Evolutionary conservation across 1,140 invertebrate genomes (phyloP).

Genomic region (Papilio aristodemus): DNA sequence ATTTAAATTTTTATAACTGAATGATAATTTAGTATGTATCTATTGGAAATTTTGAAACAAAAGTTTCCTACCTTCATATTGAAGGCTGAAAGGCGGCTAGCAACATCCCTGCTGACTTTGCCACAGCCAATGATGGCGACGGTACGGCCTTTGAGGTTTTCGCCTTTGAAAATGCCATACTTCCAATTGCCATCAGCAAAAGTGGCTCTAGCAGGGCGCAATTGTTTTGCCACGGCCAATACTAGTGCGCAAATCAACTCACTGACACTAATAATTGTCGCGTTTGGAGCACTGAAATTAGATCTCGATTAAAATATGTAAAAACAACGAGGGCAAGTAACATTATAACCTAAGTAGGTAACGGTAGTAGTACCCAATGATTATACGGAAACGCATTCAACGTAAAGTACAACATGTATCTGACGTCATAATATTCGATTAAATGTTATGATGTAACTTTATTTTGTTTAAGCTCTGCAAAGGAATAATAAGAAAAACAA

Average conservation of each 20-base stretch:
- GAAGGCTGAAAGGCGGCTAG: constrained; percentile 94
- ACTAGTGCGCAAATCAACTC: constrained; percentile 97
- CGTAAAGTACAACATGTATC: too few relatives aligned
- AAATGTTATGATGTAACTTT: too few relatives aligned
- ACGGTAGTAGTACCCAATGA: too few relatives aligned
- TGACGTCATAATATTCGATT: too few relatives aligned
- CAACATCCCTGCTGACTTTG: constrained; percentile 96
- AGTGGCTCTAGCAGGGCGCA: constrained; percentile 90
- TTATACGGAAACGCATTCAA: too few relatives aligned
- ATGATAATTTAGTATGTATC: too few relatives aligned
- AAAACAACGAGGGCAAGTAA: too few relatives aligned
- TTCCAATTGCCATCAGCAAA: constrained; percentile 96
- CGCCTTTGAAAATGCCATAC: constrained; percentile 92
- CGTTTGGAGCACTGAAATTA: constrained; percentile 93
- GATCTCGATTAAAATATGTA: too few relatives aligned
- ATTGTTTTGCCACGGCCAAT: constrained; percentile 89
- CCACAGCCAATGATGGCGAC: constrained; percentile 96
- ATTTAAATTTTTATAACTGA: too few relatives aligned
- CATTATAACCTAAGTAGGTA: too few relatives aligned
- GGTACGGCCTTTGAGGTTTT: constrained; percentile 94
- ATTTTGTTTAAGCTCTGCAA: too few relatives aligned
- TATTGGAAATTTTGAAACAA: background rate
- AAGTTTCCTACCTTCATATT: constrained; percentile 90
- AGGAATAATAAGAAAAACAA: too few relatives aligned
- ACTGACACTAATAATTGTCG: constrained; percentile 97